Base-by-base conservation (phyloP, 2,888 invertebrate species). In the Nyleta sp. region DNA sequence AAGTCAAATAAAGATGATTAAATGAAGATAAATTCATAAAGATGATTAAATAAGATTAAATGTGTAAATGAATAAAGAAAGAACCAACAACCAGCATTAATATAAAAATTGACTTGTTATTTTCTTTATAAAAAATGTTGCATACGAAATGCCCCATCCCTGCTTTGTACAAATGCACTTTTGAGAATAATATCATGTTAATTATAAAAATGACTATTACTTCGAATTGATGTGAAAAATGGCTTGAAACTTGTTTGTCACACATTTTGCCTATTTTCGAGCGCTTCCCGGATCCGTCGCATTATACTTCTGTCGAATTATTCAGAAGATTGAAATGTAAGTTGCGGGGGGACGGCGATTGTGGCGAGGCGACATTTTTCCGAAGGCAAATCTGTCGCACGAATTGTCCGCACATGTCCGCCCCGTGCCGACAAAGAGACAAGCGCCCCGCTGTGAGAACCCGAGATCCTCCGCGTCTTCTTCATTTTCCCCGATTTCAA, bases 321-420 rank as follows among this genome's bases (percentile, higher is more conserved):
- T 62, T 68, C 67, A 42, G 60, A 68, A 68, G 75, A 80, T 80
- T 80, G 72, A 76, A 68, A 76, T 42, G 72, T 80, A 76, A 72
- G 72, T 74, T 68, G 62, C 52, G 67, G 70, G 62, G 62, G 62
- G 28, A 50, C 57, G 28, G 84, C 2, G 28, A 86, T 86, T 85
- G 85, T 84, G 81, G 78, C 71, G 62, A 62, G 53, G 57, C 81
- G 80, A 84, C 83, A 84, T 83, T 81, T 77, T 83, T 83, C 70
- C 78, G 79, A 80, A 84, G 87, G 84, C 87, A 90, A 90, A 90
- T 90, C 90, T 90, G 87, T 87, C 87, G 85, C 81, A 75, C 79
- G 89, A 85, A 90, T 90, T 90, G 90, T 90, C 85, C 86, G 88
- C 90, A 89, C 90, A 90, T 90, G 90, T 86, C 84, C 86, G 79